A percentile compares a stretch with the other conserved stretches of the same genome.
These are phyloP conservation scores for Petrolisthes manimaculis DNA, from an alignment of 2,888 invertebrate species.

Conservation along the genomic window DNA sequence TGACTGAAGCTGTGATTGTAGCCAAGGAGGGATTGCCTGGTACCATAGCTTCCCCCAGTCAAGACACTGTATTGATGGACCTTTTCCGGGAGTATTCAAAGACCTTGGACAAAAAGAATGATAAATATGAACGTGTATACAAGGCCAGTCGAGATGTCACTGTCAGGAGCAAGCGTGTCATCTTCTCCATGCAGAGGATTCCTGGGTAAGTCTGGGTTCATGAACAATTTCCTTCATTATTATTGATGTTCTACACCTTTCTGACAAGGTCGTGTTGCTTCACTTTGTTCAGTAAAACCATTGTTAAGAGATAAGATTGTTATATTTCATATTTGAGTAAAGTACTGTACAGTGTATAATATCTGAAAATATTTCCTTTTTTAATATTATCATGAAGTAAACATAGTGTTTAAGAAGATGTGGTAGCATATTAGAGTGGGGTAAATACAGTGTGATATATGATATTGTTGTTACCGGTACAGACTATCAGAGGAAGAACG, in stretches of 20 bases:
- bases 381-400: no score
- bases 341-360: no score
- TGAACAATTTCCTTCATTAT: neutral
- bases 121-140: slow-evolving; percentile 85
- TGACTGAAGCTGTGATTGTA: no score
- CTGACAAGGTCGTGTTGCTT: no score
- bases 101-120: slow-evolving; percentile 84
- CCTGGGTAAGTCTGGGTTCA: slow-evolving; percentile 72
- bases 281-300: no score
- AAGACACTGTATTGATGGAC: slow-evolving; percentile 46
- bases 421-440: neutral
- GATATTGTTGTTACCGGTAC: slow-evolving; percentile 13
- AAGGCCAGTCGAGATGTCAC: slow-evolving; percentile 87
- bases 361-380: no score
- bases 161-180: slow-evolving; percentile 90
- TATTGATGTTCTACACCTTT: no score
- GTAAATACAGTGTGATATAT: neutral
- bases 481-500: slow-evolving; percentile 74
- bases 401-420: no score
- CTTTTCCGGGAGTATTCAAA: slow-evolving; percentile 68
- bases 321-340: no score
- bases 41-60: neutral
- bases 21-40: no score
- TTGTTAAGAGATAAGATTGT: no score
- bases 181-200: slow-evolving; percentile 85